A percentile compares a stretch with the other conserved stretches of the same genome.
These are phyloP conservation scores for Hippocampus mohnikei DNA, from an alignment of 2,113 vertebrate genomes.

Conservation along the genomic window DNA sequence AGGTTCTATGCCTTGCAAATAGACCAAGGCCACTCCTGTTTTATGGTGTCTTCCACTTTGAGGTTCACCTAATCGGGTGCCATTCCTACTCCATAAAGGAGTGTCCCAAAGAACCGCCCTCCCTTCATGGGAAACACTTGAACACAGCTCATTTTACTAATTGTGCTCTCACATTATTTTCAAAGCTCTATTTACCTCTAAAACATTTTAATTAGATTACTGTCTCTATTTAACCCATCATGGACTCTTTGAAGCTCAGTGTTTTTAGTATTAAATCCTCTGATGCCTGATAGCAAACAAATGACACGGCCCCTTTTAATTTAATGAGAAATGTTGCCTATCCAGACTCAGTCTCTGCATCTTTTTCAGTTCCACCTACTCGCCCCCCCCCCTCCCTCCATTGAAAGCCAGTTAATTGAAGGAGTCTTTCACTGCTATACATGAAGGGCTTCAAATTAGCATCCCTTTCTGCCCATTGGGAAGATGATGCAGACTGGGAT, in stretches of 20 bases:
- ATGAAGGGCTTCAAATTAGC: constrained; percentile 97
- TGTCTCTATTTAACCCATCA: constrained; percentile 99
- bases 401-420: constrained; percentile 99
- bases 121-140: constrained; percentile 74
- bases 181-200: constrained; percentile 96
- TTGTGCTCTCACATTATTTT: constrained; percentile 94
- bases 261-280: constrained; percentile 92
- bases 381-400: constrained; percentile 73
- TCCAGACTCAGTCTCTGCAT: constrained; percentile 83
- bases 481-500: constrained; percentile 77
- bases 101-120: neutral
- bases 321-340: constrained; percentile 92
- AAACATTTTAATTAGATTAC: constrained; percentile 99
- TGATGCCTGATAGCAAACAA: constrained; percentile 88
- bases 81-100: constrained; percentile 59
- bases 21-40: neutral
- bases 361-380: constrained; percentile 69
- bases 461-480: constrained; percentile 86
- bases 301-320: constrained; percentile 85
- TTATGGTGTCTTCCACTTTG: constrained; percentile 24
- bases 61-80: constrained; percentile 70
- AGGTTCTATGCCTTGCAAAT: neutral
- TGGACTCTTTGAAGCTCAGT: constrained; percentile 90
- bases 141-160: constrained; percentile 86
- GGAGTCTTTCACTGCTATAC: constrained; percentile 89